phyloP scores from a whole-genome alignment of 2,797 vertebrate species.

The Acipenser oxyrinchus region DNA sequence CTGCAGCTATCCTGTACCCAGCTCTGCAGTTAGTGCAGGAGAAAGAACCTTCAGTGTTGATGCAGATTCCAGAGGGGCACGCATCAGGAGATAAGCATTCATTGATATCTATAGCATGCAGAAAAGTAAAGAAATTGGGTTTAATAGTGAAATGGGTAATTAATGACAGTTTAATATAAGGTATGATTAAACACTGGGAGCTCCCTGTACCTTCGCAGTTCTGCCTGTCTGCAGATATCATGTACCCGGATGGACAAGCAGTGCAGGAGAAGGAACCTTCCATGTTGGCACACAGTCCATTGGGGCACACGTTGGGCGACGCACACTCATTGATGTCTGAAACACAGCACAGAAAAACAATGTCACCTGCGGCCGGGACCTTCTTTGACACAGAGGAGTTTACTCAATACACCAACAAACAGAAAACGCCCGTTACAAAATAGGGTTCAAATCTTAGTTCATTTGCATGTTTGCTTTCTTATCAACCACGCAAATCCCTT shows the following conservation, averaged over 20 bases:
- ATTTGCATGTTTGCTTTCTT: too few species aligned
- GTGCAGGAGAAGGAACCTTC: slow-evolving; percentile 58
- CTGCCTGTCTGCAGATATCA: slow-evolving; percentile 30
- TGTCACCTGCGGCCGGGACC: not conserved
- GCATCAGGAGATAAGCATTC: slow-evolving; percentile 51
- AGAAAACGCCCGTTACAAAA: too few species aligned
- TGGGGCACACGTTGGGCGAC: slow-evolving; percentile 42
- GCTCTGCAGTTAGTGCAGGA: slow-evolving; percentile 64
- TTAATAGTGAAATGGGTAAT: too few species aligned
- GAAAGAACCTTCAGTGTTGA: slow-evolving; percentile 76
- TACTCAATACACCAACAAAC: too few species aligned
- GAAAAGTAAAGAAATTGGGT: too few species aligned
- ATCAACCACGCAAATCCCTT: too few species aligned
- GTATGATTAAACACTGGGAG: not conserved
- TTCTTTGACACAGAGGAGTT: too few species aligned
- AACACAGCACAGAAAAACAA: not conserved
- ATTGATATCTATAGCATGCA: slow-evolving; percentile 32
- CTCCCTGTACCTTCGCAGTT: slow-evolving; percentile 53
- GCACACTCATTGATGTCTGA: slow-evolving; percentile 57
- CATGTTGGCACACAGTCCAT: slow-evolving; percentile 53
- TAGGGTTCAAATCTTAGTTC: too few species aligned
- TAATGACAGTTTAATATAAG: too few species aligned
- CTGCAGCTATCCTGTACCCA: slow-evolving; percentile 59
- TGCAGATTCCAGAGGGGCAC: slow-evolving; percentile 58
- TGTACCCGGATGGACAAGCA: slow-evolving; percentile 50